Percentiles rank a stretch among this genome's conserved stretches.
Evolutionary conservation across 2,797 vertebrate species (phyloP).

Genomic region (Alcedo quadribrachys): DNA sequence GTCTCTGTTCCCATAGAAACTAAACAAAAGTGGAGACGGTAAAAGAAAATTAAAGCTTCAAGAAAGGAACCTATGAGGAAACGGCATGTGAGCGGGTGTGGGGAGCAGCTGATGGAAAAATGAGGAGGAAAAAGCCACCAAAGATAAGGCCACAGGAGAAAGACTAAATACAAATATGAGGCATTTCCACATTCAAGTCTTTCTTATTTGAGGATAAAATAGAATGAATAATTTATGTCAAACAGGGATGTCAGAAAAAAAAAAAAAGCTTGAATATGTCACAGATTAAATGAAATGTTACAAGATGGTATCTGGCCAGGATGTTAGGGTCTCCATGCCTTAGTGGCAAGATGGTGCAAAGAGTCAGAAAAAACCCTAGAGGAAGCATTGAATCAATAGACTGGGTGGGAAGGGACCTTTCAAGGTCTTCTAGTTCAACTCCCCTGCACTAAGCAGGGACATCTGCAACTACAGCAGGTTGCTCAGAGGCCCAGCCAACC

Average conservation of each 20-base stretch:
- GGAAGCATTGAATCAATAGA: background rate
- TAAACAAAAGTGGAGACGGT: background rate
- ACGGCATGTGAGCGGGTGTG: background rate
- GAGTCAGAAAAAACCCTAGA: background rate
- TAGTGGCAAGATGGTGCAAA: no score
- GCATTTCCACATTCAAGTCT: background rate
- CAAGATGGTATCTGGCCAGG: background rate
- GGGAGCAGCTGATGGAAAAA: background rate
- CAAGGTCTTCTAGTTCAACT: background rate
- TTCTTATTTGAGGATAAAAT: background rate
- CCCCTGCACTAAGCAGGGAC: background rate
- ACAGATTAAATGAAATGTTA: background rate
- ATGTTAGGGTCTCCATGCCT: background rate
- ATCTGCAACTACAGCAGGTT: background rate
- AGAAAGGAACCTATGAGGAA: background rate
- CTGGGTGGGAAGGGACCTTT: background rate
- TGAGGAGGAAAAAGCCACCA: background rate
- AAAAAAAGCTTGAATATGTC: background rate
- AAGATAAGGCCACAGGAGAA: background rate
- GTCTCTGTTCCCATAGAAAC: conserved; percentile 29
- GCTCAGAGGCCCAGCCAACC: background rate
- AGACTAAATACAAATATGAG: background rate
- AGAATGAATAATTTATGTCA: background rate
- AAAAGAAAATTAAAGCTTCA: background rate
- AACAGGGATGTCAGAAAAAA: background rate